Evolutionary conservation across 2,888 invertebrate genomes (phyloP).

Genomic region (Cylloceria caligata): DNA sequence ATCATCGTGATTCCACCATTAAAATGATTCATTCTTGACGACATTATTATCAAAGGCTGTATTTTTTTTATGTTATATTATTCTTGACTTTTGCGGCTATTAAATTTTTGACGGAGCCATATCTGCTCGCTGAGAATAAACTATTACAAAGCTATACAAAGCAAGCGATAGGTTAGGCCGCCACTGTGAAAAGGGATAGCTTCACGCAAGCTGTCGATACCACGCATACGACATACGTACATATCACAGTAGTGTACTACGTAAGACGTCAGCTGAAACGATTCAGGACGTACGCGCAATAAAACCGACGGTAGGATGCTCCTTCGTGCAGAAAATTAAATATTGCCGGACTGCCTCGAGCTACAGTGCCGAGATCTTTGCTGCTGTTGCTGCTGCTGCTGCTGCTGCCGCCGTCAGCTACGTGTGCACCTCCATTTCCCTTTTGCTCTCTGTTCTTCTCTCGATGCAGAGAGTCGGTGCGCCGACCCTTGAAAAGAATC

Average conservation of each 20-base stretch:
- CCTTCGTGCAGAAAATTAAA: conserved; percentile 67
- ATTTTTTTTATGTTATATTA: conserved; percentile 1
- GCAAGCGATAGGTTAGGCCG: not conserved
- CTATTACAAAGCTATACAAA: no score
- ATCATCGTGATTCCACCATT: no score
- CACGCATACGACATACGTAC: conserved; percentile 24
- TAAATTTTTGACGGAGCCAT: no score
- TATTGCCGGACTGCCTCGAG: conserved; percentile 63
- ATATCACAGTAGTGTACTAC: conserved; percentile 14
- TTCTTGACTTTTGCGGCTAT: not conserved
- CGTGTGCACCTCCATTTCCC: conserved; percentile 28
- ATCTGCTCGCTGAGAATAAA: conserved; percentile 13
- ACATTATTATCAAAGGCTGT: no score
- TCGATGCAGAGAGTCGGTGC: conserved; percentile 19
- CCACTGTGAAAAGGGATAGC: not conserved
- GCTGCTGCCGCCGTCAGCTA: conserved; percentile 16
- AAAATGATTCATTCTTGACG: not conserved
- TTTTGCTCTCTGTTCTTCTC: not conserved
- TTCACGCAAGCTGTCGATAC: conserved; percentile 46
- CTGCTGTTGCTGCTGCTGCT: conserved; percentile 17
- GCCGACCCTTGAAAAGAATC: conserved; percentile 36
- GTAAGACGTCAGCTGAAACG: conserved; percentile 58
- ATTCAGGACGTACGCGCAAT: conserved; percentile 64
- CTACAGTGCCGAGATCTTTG: conserved; percentile 41
- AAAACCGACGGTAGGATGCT: conserved; percentile 65